Percentiles rank a stretch among this genome's conserved stretches.
phyloP scores from a whole-genome alignment of 2,888 invertebrate species.

The Nomada ruficornis region DNA sequence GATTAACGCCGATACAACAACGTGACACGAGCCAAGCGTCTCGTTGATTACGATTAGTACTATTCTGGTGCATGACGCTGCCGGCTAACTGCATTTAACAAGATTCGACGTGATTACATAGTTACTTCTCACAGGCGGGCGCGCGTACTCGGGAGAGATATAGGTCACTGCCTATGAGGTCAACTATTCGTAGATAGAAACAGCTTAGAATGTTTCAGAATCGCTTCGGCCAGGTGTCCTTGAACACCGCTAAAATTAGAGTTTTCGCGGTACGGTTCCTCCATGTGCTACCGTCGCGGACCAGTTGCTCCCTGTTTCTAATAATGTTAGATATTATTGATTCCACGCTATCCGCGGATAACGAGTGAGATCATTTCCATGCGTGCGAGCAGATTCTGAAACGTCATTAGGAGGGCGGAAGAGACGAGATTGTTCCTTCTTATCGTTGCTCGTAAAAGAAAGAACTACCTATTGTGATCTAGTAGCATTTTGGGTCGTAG shows the following conservation, averaged over 20 bases:
- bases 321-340: conserved; percentile 62
- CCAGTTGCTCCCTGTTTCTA: conserved; percentile 50
- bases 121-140: conserved; percentile 65
- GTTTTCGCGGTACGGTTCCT: conserved; percentile 58
- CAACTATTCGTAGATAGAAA: conserved; percentile 71
- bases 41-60: conserved; percentile 65
- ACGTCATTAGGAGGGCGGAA: not conserved
- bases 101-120: conserved; percentile 73
- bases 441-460: not conserved
- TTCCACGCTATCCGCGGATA: conserved; percentile 37
- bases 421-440: not conserved
- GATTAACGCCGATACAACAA: conserved; percentile 38
- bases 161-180: conserved; percentile 73
- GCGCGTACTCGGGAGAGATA: conserved; percentile 58
- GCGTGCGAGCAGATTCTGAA: not conserved
- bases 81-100: conserved; percentile 68
- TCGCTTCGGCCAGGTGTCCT: conserved; percentile 61
- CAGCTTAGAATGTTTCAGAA: conserved; percentile 56
- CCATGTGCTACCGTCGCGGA: conserved; percentile 30
- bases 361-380: conserved; percentile 57
- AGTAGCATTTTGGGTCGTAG: not conserved
- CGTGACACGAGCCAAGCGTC: conserved; percentile 29
- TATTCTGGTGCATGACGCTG: conserved; percentile 78
- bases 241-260: conserved; percentile 71
- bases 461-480: not conserved